Evolutionary conservation across 2,797 vertebrate species (phyloP).

Genomic region (Ctenopoma kingsleyae): DNA sequence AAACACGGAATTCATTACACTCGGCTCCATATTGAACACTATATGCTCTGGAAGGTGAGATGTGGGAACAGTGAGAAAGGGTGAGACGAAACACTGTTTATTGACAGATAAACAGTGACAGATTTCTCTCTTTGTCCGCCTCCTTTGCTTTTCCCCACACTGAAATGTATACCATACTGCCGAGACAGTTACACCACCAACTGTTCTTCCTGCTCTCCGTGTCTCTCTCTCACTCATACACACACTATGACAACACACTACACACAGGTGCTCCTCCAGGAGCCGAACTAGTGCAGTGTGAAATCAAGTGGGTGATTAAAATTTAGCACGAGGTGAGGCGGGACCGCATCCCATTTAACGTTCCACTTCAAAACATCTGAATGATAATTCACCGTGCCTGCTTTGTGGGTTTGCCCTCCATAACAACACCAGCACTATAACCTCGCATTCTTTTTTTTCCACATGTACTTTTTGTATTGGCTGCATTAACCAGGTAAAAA

Average conservation of each 20-base stretch:
- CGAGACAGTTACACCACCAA: constrained; percentile 17
- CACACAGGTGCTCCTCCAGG: constrained; percentile 52
- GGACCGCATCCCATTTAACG: constrained; percentile 61
- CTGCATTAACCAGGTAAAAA: background rate
- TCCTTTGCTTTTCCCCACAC: constrained; percentile 17
- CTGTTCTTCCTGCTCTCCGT: background rate
- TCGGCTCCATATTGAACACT: constrained; percentile 33
- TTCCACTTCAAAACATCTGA: constrained; percentile 69
- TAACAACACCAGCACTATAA: constrained; percentile 26
- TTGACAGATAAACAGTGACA: constrained; percentile 15
- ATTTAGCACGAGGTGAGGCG: constrained; percentile 61
- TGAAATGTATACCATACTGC: constrained; percentile 17
- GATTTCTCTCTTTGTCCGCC: constrained; percentile 11
- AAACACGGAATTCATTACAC: constrained; percentile 63
- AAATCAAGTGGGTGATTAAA: constrained; percentile 80
- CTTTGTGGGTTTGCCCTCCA: constrained; percentile 32
- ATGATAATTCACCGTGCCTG: constrained; percentile 46
- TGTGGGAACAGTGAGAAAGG: constrained; percentile 1
- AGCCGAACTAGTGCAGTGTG: constrained; percentile 68
- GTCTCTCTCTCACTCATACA: background rate
- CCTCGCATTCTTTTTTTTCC: constrained; percentile 18
- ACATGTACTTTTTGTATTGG: constrained; percentile 7
- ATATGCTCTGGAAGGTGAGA: constrained; percentile 17
- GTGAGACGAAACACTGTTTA: constrained; percentile 27
- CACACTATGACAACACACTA: constrained; percentile 2